Base-by-base conservation (phyloP, 2,888 invertebrate genomes). In the Cheilosia vernalis region DNA sequence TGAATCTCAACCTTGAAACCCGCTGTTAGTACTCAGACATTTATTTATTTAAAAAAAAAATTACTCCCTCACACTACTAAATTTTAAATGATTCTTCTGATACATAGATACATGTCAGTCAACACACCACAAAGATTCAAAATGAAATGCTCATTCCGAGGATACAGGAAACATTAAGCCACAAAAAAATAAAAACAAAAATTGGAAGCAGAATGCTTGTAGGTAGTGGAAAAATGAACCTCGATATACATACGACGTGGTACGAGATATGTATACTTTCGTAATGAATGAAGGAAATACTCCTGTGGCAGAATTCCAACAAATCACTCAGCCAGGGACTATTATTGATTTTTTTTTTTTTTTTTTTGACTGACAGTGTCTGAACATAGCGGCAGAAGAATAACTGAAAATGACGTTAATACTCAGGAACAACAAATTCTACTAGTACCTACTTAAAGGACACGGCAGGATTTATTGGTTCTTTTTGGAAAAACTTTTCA, bases 301-400 rank as follows among this genome's bases (percentile, higher is more conserved):
- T 19, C 49, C 30, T 19, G 19, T 74, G 74, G 74, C 74, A 56
- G 55, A 56, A 64, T 74, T 55, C 74, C 56, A 74, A 24, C 30
- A 56, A 74, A 74, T 74, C 74, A 74, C 64, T 74, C 74, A 56
- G 49, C n/a, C 74, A 56, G 56, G 24, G 53, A 60, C 19, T 63
- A 64, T 73, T 55, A 64, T 64, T 33, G 56, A 63, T 73, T 64
- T 60, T 33, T 55, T 24, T 7, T 40, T 55, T 55, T n/a, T n/a
- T n/a, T n/a, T n/a, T n/a, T n/a, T n/a, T n/a, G 15, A 42, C 40
- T 49, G 47, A 24, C n/a, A 24, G 17, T 56, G 55, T 33, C 63
- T 73, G 13, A 37, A 13, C 37, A 37, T 37, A 37, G 13, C 4
- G 13, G 13, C 37, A 13, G 37, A 37, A 13, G 37, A 13, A 37